Conservation (phyloP, 1,140 invertebrate genomes). For the Dufourea novaeangliae region DNA sequence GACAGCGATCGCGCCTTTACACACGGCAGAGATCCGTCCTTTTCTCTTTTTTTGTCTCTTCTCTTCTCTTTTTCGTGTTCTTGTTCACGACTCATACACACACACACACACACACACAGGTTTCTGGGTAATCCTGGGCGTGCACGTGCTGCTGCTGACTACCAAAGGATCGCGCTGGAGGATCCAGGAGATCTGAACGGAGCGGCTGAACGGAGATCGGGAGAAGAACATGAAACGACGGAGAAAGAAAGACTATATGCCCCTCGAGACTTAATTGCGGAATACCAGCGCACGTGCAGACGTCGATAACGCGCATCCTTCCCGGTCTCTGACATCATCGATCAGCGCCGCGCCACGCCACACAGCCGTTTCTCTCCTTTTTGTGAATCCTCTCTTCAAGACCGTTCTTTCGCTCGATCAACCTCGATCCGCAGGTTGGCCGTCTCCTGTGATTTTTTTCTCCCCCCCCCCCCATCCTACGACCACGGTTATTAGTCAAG, state of each 20-base stretch:
- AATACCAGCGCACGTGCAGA: slow-evolving; percentile 49
- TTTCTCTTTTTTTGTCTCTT: too few relatives aligned
- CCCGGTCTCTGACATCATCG: slow-evolving; percentile 53
- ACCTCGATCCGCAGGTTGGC: slow-evolving; percentile 13
- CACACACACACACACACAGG: too few relatives aligned
- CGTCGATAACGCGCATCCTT: slow-evolving; percentile 51
- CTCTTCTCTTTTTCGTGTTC: slow-evolving; percentile 37
- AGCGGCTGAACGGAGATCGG: background rate
- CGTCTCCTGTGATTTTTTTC: slow-evolving; percentile 27
- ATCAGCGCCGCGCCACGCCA: slow-evolving; percentile 40
- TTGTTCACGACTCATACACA: slow-evolving; percentile 5
- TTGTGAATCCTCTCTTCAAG: background rate
- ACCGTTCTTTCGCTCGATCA: background rate
- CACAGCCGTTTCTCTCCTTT: slow-evolving; percentile 33
- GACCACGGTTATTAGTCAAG: slow-evolving; percentile 43
- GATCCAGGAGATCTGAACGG: background rate
- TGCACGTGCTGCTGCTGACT: slow-evolving; percentile 57
- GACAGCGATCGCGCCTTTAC: slow-evolving; percentile 27
- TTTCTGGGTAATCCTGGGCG: too few relatives aligned
- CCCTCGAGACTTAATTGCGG: slow-evolving; percentile 55
- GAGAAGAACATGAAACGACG: background rate
- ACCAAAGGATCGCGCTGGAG: background rate
- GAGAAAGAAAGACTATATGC: background rate
- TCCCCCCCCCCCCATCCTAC: too few relatives aligned
- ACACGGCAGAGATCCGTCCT: background rate